These are phyloP conservation scores for Nibea albiflora DNA, from an alignment of 2,113 vertebrate species.

Conservation along the genomic window DNA sequence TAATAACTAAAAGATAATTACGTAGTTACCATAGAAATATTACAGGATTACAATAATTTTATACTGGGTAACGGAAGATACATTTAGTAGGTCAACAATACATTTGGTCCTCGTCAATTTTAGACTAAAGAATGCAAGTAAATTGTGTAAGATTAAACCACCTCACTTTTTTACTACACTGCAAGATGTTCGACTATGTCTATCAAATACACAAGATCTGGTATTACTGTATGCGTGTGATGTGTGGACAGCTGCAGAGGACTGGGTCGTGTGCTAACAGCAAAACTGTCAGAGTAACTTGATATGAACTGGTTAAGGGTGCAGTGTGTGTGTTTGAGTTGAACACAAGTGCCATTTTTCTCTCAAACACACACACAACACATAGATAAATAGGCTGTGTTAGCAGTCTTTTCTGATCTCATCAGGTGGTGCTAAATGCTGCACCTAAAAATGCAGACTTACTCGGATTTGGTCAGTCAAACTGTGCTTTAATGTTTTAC, in stretches of 20 bases:
- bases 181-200: neutral
- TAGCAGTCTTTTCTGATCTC: neutral
- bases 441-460: neutral
- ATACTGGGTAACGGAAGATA: neutral
- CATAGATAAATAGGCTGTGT: neutral
- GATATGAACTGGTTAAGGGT: neutral
- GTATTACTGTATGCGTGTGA: neutral
- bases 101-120: neutral
- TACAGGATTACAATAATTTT: neutral
- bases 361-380: neutral
- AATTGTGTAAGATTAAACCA: neutral
- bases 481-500: neutral
- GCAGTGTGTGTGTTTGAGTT: neutral
- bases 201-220: neutral
- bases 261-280: neutral
- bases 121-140: neutral
- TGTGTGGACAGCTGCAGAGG: slow-evolving; percentile 1
- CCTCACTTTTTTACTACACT: neutral
- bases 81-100: neutral
- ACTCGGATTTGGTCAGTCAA: neutral
- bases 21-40: neutral
- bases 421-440: neutral
- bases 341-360: neutral
- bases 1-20: neutral
- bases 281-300: slow-evolving; percentile 1